Evolutionary conservation across 2,113 vertebrate genomes (phyloP).

Genomic region (Quiscalus mexicanus): DNA sequence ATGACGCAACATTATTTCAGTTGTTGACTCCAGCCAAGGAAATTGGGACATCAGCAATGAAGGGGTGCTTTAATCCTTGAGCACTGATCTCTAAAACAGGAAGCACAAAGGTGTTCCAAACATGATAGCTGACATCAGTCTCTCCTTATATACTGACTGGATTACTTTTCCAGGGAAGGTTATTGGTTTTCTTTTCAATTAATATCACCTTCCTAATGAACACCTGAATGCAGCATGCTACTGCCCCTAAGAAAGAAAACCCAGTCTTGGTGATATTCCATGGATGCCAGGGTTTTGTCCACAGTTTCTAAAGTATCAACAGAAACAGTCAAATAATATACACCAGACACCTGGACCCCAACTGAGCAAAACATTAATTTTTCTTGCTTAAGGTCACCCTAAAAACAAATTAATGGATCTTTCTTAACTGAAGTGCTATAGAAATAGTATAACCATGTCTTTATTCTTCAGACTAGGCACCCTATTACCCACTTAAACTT

Average conservation of each 20-base stretch:
- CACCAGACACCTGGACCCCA: background rate
- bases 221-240: background rate
- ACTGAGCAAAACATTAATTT: background rate
- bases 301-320: background rate
- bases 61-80: background rate
- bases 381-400: background rate
- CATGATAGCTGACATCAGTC: background rate
- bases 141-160: background rate
- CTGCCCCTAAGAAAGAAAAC: background rate
- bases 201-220: background rate
- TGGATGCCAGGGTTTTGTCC: background rate
- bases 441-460: background rate
- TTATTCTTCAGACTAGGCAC: background rate
- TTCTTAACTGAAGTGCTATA: background rate
- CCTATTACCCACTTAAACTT: background rate
- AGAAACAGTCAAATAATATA: background rate
- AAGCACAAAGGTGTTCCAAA: background rate
- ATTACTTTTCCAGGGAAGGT: background rate
- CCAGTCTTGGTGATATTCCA: background rate
- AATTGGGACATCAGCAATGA: background rate
- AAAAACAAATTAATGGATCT: background rate
- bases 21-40: background rate
- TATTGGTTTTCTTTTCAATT: background rate
- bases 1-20: background rate
- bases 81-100: background rate